Conservation (phyloP, 2,113 vertebrate species). For the Chlorodrepanis virens region DNA sequence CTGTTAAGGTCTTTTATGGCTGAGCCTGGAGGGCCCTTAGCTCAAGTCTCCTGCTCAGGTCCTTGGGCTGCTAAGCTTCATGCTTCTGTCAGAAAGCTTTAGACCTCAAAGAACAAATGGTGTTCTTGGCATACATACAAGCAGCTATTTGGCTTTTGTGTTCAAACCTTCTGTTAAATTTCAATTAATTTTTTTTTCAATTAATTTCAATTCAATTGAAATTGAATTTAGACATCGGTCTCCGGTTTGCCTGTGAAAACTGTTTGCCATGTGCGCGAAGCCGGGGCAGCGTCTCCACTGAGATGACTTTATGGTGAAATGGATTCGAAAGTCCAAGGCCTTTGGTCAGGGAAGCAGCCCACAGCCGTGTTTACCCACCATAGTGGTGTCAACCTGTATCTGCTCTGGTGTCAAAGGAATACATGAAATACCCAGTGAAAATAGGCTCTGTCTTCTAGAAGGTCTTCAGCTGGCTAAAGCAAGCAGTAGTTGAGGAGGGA, state of each 20-base stretch:
- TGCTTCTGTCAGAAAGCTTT: neutral
- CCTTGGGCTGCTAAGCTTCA: neutral
- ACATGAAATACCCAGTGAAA: neutral
- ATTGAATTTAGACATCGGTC: neutral
- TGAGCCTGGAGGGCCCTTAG: neutral
- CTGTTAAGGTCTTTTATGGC: neutral
- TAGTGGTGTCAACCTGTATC: neutral
- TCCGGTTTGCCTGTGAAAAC: neutral
- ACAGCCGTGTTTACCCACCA: rapidly evolving
- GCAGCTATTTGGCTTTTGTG: neutral
- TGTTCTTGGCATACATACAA: neutral
- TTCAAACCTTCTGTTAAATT: neutral
- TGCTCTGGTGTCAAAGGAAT: neutral
- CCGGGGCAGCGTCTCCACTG: rapidly evolving
- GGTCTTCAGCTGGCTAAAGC: neutral
- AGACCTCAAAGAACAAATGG: neutral
- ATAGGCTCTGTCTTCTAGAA: neutral
- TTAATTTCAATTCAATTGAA: no score
- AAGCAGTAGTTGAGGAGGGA: neutral
- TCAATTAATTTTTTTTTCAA: neutral
- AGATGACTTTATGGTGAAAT: neutral
- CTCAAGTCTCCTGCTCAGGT: neutral
- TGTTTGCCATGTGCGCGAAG: rapidly evolving
- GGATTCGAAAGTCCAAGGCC: neutral
- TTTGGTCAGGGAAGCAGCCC: neutral